phyloP scores from a whole-genome alignment of 2,113 vertebrate genomes.

The Scolopax mira region DNA sequence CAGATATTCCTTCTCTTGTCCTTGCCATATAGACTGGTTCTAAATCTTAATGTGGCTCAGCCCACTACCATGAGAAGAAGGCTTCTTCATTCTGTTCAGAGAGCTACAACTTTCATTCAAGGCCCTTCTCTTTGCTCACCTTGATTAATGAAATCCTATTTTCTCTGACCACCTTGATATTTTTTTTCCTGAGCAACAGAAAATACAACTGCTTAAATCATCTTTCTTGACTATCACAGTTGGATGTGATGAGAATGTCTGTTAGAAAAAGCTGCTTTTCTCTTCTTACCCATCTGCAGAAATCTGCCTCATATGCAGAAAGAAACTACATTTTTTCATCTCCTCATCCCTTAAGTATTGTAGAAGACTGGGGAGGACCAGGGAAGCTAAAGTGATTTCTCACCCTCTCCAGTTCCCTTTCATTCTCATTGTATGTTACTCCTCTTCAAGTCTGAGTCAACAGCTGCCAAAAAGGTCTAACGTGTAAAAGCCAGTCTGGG shows the following conservation, averaged over 20 bases:
- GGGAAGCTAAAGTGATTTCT: not conserved
- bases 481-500: not conserved
- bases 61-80: not conserved
- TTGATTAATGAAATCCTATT: slow-evolving; percentile 1
- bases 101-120: not conserved
- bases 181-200: not conserved
- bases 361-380: not conserved
- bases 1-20: not conserved
- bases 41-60: slow-evolving; percentile 6
- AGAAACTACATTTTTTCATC: not conserved
- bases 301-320: not conserved
- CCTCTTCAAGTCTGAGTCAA: not conserved
- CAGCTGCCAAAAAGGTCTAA: not conserved
- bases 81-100: not conserved
- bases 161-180: not conserved
- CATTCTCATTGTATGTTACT: not conserved
- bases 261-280: not conserved
- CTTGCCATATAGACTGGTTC: not conserved
- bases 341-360: not conserved
- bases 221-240: not conserved
- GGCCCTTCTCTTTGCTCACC: not conserved
- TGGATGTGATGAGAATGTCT: not conserved
- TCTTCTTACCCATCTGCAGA: not conserved
- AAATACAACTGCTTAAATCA: not conserved
- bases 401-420: not conserved